These are phyloP conservation scores for Boloria selene DNA, from an alignment of 2,888 invertebrate species.

Conservation along the genomic window DNA sequence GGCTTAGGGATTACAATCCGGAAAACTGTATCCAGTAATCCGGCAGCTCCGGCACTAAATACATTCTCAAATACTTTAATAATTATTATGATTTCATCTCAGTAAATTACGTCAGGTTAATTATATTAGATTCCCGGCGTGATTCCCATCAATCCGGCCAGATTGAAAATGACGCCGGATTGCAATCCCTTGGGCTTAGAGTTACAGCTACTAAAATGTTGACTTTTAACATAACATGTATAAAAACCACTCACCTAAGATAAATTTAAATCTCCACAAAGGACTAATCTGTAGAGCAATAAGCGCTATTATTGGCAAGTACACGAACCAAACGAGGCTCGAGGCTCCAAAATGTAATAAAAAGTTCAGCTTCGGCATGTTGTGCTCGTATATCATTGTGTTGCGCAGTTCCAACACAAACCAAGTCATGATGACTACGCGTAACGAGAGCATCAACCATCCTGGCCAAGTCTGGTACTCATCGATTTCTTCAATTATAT, in stretches of 20 bases:
- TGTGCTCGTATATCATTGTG: constrained; percentile 80
- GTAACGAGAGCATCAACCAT: constrained; percentile 94
- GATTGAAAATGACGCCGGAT: no score
- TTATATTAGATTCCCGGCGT: no score
- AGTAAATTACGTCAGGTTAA: no score
- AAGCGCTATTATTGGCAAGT: constrained; percentile 96
- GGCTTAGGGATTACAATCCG: no score
- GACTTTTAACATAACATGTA: constrained; percentile 1
- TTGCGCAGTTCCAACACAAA: constrained; percentile 88
- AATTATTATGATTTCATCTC: no score
- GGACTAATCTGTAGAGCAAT: constrained; percentile 96
- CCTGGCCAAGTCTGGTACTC: constrained; percentile 99
- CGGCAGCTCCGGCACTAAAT: no score
- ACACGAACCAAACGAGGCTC: constrained; percentile 98
- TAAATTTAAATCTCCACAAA: constrained; percentile 96
- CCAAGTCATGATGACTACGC: constrained; percentile 94
- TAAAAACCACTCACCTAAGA: constrained; percentile 86
- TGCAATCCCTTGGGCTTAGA: no score
- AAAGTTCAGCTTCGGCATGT: constrained; percentile 91
- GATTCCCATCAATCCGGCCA: no score
- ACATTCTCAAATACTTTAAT: no score
- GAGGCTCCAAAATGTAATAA: constrained; percentile 98
- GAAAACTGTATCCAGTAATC: no score
- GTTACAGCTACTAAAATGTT: background rate
- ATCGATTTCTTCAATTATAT: constrained; percentile 97